These are phyloP conservation scores for Antennarius maculatus DNA, from an alignment of 2,797 vertebrate genomes.

Conservation along the genomic window DNA sequence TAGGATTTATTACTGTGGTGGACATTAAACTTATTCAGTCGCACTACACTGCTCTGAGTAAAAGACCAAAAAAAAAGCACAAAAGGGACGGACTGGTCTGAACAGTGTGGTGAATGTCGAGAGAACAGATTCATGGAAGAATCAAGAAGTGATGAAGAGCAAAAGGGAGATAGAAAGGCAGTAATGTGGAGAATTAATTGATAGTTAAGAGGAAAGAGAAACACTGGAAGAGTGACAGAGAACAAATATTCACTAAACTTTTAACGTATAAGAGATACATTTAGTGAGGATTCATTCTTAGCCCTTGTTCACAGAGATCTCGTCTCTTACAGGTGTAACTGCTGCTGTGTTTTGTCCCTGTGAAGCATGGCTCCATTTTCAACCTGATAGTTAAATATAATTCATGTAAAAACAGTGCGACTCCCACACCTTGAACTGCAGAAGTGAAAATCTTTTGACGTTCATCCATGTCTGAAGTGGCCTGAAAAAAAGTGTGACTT, in stretches of 20 bases:
- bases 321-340: too few relatives aligned
- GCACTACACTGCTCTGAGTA: background rate
- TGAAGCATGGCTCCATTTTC: too few relatives aligned
- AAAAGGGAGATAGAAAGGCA: background rate
- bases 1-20: conserved; percentile 49
- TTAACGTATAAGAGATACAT: background rate
- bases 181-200: conserved; percentile 5
- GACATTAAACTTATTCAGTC: conserved; percentile 37
- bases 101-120: conserved; percentile 5
- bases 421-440: too few relatives aligned
- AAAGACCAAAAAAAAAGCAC: conserved; percentile 3
- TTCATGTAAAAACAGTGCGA: too few relatives aligned
- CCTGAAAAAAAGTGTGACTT: too few relatives aligned
- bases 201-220: background rate
- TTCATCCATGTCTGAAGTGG: too few relatives aligned
- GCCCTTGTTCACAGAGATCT: too few relatives aligned
- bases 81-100: conserved; percentile 9
- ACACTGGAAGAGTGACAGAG: background rate
- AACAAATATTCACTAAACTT: background rate
- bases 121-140: conserved; percentile 14
- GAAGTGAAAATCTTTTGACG: too few relatives aligned
- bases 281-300: background rate
- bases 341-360: too few relatives aligned
- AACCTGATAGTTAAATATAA: too few relatives aligned
- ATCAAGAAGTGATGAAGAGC: conserved; percentile 6